phyloP scores from a whole-genome alignment of 2,113 vertebrate genomes.

The Festucalex cinctus region DNA sequence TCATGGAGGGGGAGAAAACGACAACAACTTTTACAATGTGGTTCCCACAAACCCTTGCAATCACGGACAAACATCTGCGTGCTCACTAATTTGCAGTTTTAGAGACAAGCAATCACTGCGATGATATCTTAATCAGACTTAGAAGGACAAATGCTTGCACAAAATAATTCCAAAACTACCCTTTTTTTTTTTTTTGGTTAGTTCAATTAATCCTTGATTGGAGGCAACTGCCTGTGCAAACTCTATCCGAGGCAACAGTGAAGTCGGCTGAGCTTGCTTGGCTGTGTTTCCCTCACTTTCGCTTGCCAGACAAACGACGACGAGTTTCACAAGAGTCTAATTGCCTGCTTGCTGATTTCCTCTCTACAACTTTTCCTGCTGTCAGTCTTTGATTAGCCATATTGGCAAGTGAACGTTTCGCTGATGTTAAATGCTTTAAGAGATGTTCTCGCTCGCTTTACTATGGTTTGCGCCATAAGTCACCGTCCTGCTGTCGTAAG shows the following conservation, averaged over 20 bases:
- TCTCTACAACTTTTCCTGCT: constrained; percentile 20
- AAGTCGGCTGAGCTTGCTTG: constrained; percentile 45
- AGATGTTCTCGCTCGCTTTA: constrained; percentile 28
- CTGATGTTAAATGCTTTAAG: constrained; percentile 22
- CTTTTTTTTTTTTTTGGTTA: constrained; percentile 65
- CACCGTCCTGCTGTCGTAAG: constrained; percentile 20
- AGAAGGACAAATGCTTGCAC: constrained; percentile 45
- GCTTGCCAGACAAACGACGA: constrained; percentile 62
- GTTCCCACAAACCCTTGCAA: not conserved
- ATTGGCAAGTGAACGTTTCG: constrained; percentile 39
- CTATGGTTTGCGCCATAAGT: constrained; percentile 19
- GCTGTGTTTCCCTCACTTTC: constrained; percentile 32
- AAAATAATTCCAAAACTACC: constrained; percentile 56
- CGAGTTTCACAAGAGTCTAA: constrained; percentile 53
- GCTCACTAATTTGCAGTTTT: constrained; percentile 14
- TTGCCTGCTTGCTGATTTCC: constrained; percentile 52
- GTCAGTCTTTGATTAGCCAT: constrained; percentile 48
- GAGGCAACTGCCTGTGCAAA: constrained; percentile 66
- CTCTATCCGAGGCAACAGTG: constrained; percentile 53
- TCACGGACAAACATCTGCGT: not conserved
- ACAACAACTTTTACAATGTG: not conserved
- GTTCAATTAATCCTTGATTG: constrained; percentile 75
- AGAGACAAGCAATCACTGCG: constrained; percentile 47
- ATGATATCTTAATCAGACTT: constrained; percentile 62
- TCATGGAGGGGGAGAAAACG: not conserved